Base-by-base conservation (phyloP, 2,797 vertebrate species). In the Characodon lateralis region DNA sequence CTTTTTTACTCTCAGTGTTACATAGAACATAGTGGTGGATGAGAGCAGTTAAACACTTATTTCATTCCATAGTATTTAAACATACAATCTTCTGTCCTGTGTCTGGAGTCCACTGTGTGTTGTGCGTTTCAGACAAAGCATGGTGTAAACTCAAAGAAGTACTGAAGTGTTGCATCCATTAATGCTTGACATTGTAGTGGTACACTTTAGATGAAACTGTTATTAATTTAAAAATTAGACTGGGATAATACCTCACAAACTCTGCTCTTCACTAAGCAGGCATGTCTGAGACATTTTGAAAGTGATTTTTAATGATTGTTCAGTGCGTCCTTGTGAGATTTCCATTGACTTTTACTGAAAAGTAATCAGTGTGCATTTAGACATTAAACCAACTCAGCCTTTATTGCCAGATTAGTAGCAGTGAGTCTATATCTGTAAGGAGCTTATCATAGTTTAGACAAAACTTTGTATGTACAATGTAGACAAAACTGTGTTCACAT, bases 221-320 rank as follows among this genome's bases (percentile, higher is more conserved):
- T 8, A 63, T 20, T 35, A 63, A 35, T 63, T 9, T 63, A 28
- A 63, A 63, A 63, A 35, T 63, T 63, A 63, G 59, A 63, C 20
- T 28, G 1, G 59, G 18, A 35, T 63, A 20, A 35, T 35, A 63
- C 59, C 31, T 63, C 31, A 35, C 35, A 63, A 63, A 63, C 28
- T 7, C 28, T 6, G 14, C 28, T 14, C 59, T 35, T 63, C 28
- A 35, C 8, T 9, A 35, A 63, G 16, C 7, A 13, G 14, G 59
- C 16, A 28, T 35, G 59, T 63, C 59, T 35, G 31, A 35, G 59
- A 20, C 31, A 14, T 63, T 63, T 20, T 20, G 28, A 63, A 63
- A 63, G 28, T 31, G 59, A 63, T 63, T 63, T 35, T 63, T 63
- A 63, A 63, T 63, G 59, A 35, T 31, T n/a, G 28, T 63, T 35